Conservation (phyloP, 2,797 vertebrate species). For the Lagocephalus sceleratus region DNA sequence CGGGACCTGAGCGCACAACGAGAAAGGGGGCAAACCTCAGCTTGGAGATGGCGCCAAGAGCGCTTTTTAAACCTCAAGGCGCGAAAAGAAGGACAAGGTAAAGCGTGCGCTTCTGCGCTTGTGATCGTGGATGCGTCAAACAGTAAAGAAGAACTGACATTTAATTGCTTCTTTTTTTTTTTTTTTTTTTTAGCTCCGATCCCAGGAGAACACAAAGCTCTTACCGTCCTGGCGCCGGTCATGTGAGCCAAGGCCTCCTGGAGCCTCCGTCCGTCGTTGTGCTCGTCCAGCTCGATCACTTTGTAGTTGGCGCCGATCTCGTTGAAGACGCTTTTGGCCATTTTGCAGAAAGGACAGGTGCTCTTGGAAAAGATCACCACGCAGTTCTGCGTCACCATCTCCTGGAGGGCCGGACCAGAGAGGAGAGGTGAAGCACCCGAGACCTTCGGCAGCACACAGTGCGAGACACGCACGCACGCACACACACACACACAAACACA, state of each 20-base stretch:
- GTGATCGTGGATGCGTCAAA: too few species aligned
- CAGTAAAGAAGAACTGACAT: conserved; percentile 17
- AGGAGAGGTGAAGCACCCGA: not conserved
- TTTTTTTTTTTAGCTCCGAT: not conserved
- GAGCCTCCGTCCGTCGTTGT: conserved; percentile 82
- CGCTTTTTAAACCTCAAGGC: not conserved
- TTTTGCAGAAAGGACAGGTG: conserved; percentile 89
- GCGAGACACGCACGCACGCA: too few species aligned
- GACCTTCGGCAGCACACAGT: not conserved
- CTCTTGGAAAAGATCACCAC: conserved; percentile 98
- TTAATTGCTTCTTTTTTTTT: conserved; percentile 10
- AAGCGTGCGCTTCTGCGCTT: too few species aligned
- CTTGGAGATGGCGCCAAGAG: not conserved
- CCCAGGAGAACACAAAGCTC: conserved; percentile 32
- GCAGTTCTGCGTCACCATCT: conserved; percentile 87
- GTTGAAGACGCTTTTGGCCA: conserved; percentile 91
- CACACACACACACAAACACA: too few species aligned
- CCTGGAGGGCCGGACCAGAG: conserved; percentile 67
- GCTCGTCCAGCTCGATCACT: conserved; percentile 86
- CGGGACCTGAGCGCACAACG: conserved; percentile 82
- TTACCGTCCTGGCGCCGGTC: conserved; percentile 89
- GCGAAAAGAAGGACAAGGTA: too few species aligned
- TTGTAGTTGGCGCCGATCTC: conserved; percentile 85
- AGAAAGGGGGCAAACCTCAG: not conserved
- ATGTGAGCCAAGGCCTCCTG: conserved; percentile 86